phyloP scores from a whole-genome alignment of 2,888 invertebrate genomes.

The Lochmaea capreae region DNA sequence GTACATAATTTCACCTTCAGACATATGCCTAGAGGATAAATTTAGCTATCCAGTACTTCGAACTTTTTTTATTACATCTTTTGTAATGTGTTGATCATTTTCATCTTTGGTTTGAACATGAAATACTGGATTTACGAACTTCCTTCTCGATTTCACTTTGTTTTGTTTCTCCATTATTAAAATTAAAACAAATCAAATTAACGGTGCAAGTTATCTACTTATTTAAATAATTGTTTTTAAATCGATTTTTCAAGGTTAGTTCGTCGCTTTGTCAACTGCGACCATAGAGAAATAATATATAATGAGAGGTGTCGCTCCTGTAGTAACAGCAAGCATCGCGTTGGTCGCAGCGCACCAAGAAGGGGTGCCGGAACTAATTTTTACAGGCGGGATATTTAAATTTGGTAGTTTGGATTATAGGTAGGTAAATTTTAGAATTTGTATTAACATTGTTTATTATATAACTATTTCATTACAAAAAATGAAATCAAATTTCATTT shows the following conservation, averaged over 20 bases:
- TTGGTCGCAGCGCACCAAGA: too few relatives aligned
- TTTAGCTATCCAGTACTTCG: constrained; percentile 84
- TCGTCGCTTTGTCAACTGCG: background rate
- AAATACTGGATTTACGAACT: constrained; percentile 71
- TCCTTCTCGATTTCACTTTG: constrained; percentile 60
- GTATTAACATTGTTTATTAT: too few relatives aligned
- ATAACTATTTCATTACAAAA: too few relatives aligned
- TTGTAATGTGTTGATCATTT: constrained; percentile 76
- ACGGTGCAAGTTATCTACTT: background rate
- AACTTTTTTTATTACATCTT: constrained; percentile 80
- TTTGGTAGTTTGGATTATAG: too few relatives aligned
- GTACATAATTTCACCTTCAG: constrained; percentile 72
- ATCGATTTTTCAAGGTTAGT: constrained; percentile 17
- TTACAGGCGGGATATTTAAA: too few relatives aligned
- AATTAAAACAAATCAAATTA: constrained; percentile 9
- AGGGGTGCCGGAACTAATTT: too few relatives aligned
- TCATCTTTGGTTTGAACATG: constrained; percentile 79
- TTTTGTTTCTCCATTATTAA: constrained; percentile 43
- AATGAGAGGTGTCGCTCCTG: too few relatives aligned
- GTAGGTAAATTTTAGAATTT: too few relatives aligned
- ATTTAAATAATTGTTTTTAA: constrained; percentile 19
- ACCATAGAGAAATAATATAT: too few relatives aligned
- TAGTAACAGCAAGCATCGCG: too few relatives aligned
- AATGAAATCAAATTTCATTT: too few relatives aligned
- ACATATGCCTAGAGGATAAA: constrained; percentile 80